Percentiles rank a stretch among this genome's conserved stretches.
phyloP scores from a whole-genome alignment of 2,113 vertebrate genomes.

The Pachycephala philippinensis region DNA sequence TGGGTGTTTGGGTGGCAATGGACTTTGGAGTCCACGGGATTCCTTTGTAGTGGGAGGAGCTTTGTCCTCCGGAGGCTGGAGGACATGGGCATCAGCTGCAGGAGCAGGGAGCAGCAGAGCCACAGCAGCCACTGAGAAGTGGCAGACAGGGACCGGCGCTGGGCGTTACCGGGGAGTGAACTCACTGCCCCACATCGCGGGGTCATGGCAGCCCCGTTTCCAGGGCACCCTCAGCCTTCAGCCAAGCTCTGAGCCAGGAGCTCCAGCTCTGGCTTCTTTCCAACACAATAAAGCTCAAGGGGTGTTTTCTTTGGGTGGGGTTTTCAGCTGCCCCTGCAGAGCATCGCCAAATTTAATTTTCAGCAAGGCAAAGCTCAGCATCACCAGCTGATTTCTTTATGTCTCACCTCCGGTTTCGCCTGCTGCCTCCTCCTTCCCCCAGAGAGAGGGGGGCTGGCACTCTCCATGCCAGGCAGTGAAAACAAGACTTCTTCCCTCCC shows the following conservation, averaged over 20 bases:
- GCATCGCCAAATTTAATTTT: not conserved
- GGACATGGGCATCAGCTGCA: not conserved
- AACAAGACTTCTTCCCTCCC: not conserved
- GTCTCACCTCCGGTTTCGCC: not conserved
- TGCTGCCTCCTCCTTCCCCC: not conserved
- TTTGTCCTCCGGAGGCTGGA: not conserved
- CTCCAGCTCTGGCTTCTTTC: not conserved
- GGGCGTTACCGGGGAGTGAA: accelerated
- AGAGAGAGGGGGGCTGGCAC: not conserved
- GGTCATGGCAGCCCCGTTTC: accelerated
- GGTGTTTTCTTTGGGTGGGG: not conserved
- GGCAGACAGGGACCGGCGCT: not conserved
- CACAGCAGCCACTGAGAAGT: not conserved
- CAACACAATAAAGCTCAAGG: not conserved
- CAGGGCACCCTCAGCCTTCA: not conserved
- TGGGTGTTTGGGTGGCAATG: not conserved
- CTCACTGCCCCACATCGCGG: accelerated
- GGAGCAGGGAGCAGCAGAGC: not conserved
- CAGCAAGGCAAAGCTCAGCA: not conserved
- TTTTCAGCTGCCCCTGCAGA: not conserved
- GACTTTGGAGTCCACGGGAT: not conserved
- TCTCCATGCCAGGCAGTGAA: not conserved
- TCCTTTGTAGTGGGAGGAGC: not conserved
- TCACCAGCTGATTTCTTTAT: not conserved
- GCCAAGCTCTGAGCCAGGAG: accelerated